These are phyloP conservation scores for Melanogrammus aeglefinus DNA, from an alignment of 2,797 vertebrate genomes.

Conservation along the genomic window DNA sequence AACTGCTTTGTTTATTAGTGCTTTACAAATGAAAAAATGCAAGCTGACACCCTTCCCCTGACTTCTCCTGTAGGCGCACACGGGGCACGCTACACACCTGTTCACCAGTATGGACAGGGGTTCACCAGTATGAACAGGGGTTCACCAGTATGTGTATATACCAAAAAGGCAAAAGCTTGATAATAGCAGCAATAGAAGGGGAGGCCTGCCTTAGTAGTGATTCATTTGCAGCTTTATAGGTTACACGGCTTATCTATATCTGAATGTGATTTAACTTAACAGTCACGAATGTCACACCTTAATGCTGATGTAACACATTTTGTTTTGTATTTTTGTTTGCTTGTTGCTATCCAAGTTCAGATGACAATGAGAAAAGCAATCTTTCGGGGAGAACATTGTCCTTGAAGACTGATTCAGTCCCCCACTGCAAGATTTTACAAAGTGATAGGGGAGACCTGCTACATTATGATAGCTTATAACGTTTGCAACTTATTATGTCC, in stretches of 20 bases:
- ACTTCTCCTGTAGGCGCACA: slow-evolving; percentile 67
- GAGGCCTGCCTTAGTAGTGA: slow-evolving; percentile 59
- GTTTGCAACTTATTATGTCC: slow-evolving; percentile 70
- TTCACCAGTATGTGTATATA: slow-evolving; percentile 61
- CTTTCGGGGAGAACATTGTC: slow-evolving; percentile 50
- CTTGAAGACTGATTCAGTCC: slow-evolving; percentile 46
- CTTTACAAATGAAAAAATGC: slow-evolving; percentile 65
- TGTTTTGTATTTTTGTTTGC: background rate
- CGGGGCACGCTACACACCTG: slow-evolving; percentile 67
- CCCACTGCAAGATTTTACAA: slow-evolving; percentile 61
- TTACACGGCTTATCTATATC: slow-evolving; percentile 66
- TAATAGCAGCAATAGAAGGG: slow-evolving; percentile 56
- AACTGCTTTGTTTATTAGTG: slow-evolving; percentile 49
- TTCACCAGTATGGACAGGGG: slow-evolving; percentile 42
- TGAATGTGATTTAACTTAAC: slow-evolving; percentile 69
- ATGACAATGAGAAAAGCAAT: slow-evolving; percentile 59
- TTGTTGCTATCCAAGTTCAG: slow-evolving; percentile 39
- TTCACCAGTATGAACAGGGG: too few species aligned
- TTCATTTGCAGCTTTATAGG: slow-evolving; percentile 69
- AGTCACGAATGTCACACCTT: slow-evolving; percentile 70
- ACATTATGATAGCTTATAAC: slow-evolving; percentile 67
- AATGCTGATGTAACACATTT: slow-evolving; percentile 51
- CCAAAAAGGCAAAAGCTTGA: slow-evolving; percentile 47
- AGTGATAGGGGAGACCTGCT: slow-evolving; percentile 69
- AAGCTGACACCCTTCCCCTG: slow-evolving; percentile 53